These are phyloP conservation scores for Prietella phreatophila DNA, from an alignment of 2,113 vertebrate species.

Conservation along the genomic window DNA sequence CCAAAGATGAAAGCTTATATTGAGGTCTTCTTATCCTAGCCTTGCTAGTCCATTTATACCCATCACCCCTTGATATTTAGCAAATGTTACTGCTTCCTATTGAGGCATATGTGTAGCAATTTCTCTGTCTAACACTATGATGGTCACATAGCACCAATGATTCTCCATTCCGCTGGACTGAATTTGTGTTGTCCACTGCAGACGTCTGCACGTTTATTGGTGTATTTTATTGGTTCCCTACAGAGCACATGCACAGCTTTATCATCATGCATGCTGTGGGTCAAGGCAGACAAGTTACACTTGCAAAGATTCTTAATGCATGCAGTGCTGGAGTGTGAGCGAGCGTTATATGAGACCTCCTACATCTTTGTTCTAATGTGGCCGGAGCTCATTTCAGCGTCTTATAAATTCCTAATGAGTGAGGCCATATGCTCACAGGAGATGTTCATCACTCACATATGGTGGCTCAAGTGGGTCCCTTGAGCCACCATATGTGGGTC, in stretches of 20 bases:
- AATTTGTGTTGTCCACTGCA: not conserved
- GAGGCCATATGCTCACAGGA: constrained; percentile 12
- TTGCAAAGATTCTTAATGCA: not conserved
- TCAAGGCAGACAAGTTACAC: not conserved
- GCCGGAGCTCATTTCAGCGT: not conserved
- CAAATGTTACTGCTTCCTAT: not conserved
- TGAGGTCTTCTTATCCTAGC: not conserved
- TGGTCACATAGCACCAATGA: not conserved
- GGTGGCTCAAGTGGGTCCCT: not conserved
- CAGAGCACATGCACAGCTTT: not conserved
- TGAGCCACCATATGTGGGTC: constrained; percentile 16
- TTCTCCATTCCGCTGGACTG: not conserved
- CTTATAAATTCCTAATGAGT: constrained; percentile 11
- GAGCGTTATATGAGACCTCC: not conserved
- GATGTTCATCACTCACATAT: constrained; percentile 14
- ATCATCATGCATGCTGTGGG: not conserved
- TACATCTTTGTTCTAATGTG: not conserved
- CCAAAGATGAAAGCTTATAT: not conserved
- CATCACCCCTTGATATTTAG: not conserved
- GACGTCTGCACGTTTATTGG: not conserved
- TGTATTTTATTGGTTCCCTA: not conserved
- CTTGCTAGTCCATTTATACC: not conserved
- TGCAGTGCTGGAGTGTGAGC: not conserved
- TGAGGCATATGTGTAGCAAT: not conserved
- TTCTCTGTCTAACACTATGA: not conserved